Percentiles rank a stretch among this genome's conserved stretches.
These are phyloP conservation scores for Aphelenchoides bicaudatus DNA, from an alignment of 2,888 invertebrate genomes.

Conservation along the genomic window DNA sequence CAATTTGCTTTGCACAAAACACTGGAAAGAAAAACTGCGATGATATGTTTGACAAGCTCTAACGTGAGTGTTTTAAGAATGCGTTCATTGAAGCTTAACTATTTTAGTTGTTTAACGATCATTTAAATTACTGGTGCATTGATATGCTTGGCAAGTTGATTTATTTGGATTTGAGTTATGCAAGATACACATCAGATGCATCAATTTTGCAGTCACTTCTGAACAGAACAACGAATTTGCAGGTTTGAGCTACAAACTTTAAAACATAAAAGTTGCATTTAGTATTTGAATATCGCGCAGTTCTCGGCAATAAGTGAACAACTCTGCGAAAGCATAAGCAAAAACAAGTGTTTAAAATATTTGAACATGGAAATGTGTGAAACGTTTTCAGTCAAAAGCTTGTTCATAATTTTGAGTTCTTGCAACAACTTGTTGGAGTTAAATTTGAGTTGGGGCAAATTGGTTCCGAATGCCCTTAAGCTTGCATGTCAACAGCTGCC, in stretches of 20 bases:
- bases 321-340: background rate
- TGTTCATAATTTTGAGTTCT: constrained; percentile 16
- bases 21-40: constrained; percentile 4
- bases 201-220: background rate
- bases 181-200: background rate
- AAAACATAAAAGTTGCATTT: background rate
- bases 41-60: constrained; percentile 3
- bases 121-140: background rate
- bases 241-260: background rate
- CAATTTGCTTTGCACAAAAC: background rate
- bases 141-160: constrained; percentile 2
- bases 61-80: background rate
- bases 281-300: constrained; percentile 11
- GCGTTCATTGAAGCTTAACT: background rate
- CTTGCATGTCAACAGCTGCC: constrained; percentile 1
- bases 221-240: background rate
- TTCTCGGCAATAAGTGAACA: constrained; percentile 1
- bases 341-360: constrained; percentile 1
- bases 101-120: background rate
- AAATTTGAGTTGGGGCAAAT: constrained; percentile 21
- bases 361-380: constrained; percentile 12
- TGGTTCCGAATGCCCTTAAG: background rate
- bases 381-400: background rate
- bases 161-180: constrained; percentile 5
- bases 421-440: constrained; percentile 15